Conservation (phyloP, 2,888 invertebrate genomes). For the Synergus itoensis region DNA sequence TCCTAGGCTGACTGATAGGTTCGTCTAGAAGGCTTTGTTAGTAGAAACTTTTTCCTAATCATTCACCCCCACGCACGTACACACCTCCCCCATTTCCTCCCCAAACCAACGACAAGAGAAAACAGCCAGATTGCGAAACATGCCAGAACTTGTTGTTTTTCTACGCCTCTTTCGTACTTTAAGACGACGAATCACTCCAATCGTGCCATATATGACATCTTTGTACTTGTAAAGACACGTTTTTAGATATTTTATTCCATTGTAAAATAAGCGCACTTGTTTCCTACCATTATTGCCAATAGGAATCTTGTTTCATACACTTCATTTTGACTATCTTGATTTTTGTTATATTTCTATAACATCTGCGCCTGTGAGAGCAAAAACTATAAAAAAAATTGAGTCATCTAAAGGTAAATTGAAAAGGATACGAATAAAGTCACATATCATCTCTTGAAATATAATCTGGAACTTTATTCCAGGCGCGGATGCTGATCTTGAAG, state of each 20-base stretch:
- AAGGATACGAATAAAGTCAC: slow-evolving; percentile 7
- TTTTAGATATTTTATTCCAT: slow-evolving; percentile 33
- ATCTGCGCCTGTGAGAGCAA: slow-evolving; percentile 26
- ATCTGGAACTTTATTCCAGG: slow-evolving; percentile 16
- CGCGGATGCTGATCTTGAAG: slow-evolving; percentile 42
- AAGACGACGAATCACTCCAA: slow-evolving; percentile 34
- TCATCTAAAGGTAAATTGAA: background rate
- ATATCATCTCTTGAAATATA: slow-evolving; percentile 13
- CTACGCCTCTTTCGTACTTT: slow-evolving; percentile 31
- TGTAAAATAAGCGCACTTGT: slow-evolving; percentile 26
- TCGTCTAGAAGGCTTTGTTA: slow-evolving; percentile 42
- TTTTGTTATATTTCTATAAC: background rate
- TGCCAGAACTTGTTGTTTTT: slow-evolving; percentile 38
- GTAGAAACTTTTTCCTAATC: background rate
- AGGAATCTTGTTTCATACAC: slow-evolving; percentile 14
- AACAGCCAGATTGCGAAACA: slow-evolving; percentile 30
- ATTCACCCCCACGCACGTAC: slow-evolving; percentile 9
- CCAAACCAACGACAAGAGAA: slow-evolving; percentile 4
- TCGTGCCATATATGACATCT: slow-evolving; percentile 41
- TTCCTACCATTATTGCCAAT: slow-evolving; percentile 30
- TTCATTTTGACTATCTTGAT: background rate
- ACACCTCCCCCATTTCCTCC: slow-evolving; percentile 12
- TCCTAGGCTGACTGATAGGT: slow-evolving; percentile 48
- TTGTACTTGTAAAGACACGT: slow-evolving; percentile 41
- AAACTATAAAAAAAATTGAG: background rate